Percentiles rank a stretch among this genome's conserved stretches.
phyloP scores from a whole-genome alignment of 2,113 vertebrate genomes.

The Gallinago undulata region DNA sequence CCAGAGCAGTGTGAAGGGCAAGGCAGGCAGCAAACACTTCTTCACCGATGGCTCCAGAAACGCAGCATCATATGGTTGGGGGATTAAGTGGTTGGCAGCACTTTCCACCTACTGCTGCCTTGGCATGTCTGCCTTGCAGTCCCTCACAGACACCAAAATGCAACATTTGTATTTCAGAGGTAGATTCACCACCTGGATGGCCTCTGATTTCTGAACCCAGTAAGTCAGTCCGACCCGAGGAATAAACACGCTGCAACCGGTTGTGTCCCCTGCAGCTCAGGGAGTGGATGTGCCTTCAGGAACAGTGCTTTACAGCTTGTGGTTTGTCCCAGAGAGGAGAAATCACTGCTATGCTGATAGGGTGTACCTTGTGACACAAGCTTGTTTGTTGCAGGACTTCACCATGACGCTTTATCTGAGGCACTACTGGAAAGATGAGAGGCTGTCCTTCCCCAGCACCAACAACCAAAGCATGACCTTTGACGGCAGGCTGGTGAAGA shows the following conservation, averaged over 20 bases:
- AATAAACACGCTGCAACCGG: background rate
- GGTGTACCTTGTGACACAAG: background rate
- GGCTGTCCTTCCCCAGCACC: constrained; percentile 91
- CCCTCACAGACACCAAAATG: background rate
- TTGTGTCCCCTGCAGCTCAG: background rate
- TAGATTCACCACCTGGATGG: background rate
- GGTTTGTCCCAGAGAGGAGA: background rate
- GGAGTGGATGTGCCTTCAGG: background rate
- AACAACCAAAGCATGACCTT: constrained; percentile 99
- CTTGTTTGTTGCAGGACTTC: constrained; percentile 82
- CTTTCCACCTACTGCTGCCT: background rate
- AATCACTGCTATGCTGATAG: background rate
- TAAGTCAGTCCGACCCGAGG: background rate
- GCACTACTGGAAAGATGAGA: constrained; percentile 97
- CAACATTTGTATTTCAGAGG: background rate
- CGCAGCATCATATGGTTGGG: accelerated
- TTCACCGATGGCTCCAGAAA: background rate
- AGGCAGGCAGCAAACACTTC: background rate
- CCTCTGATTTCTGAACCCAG: background rate
- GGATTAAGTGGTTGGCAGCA: accelerated
- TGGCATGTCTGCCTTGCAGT: background rate
- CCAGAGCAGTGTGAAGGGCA: background rate
- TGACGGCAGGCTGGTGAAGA: constrained; percentile 94
- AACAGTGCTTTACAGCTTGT: background rate
- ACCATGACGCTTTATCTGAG: constrained; percentile 96